Evolutionary conservation across 2,113 vertebrate genomes (phyloP).

Genomic region (Pelmatolapia mariae): DNA sequence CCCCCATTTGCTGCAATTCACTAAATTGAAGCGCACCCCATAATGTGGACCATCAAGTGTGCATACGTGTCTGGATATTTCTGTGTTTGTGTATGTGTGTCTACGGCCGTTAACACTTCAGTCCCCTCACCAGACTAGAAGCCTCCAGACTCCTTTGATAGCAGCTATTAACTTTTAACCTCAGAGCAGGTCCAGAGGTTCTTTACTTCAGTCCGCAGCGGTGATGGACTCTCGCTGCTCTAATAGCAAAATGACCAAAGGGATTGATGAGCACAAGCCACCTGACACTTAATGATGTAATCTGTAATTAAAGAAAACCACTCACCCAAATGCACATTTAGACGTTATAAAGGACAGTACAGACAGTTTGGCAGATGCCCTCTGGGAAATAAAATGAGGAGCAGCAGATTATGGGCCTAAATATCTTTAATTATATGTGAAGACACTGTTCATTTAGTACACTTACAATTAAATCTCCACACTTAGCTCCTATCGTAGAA

Average conservation of each 20-base stretch:
- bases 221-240: background rate
- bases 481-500: background rate
- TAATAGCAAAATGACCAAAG: background rate
- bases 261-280: background rate
- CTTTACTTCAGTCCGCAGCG: background rate
- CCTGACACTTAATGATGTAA: background rate
- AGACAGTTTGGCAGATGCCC: background rate
- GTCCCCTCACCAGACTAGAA: background rate
- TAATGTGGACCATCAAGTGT: background rate
- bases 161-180: slow-evolving; percentile 26
- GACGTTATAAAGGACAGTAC: background rate
- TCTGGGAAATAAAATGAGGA: background rate
- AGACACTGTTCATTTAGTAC: background rate
- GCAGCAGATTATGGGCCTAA: background rate
- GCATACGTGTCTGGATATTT: background rate
- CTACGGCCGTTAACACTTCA: background rate
- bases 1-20: background rate
- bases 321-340: background rate
- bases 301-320: background rate
- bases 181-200: background rate
- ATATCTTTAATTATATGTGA: background rate
- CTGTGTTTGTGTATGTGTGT: background rate
- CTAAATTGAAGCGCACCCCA: background rate
- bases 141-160: background rate
- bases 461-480: background rate